Base-by-base conservation (phyloP, 2,797 vertebrate species). In the Pteropus rufus region DNA sequence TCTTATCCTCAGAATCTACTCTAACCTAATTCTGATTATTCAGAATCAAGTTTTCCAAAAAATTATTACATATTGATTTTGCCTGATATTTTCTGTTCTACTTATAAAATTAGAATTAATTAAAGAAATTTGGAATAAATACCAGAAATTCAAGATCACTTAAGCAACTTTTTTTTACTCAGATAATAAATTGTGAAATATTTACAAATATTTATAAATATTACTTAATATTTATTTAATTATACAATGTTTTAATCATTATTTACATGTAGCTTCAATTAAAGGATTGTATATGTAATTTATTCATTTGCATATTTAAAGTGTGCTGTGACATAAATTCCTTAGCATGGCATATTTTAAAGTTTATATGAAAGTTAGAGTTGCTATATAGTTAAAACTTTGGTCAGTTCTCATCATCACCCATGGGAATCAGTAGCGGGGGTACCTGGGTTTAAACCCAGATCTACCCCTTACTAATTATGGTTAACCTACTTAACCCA, bases 271-370 rank as follows among this genome's bases (percentile, higher is more conserved):
- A 82, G n/a, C 15, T 3, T 9, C 58, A 89, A 77, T 49, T 64
- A 94, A 89, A 86, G 10, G 18, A 39, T 54, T 24, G 0, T 73
- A 2, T 86, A 11, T 29, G 31, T 92, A 86, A 44, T 86, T 82
- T 82, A 79, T 70, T 92, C 6, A 93, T 29, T 77, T 90, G 14
- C 73, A 58, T 80, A 75, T 83, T 94, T 96, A 62, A 77, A 87
- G 49, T 73, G 34, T 62, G 18, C 31, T 44, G 23, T 77, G 41
- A 8, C 12, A 69, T 58, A 86, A 75, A 81, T 75, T 44, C 15
- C 24, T 41, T 64, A 52, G 24, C 9, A 14, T 49, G 49, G 15
- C 34, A 26, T 84, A 70, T 31, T 77, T 64, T 87, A 58, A 95
- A 64, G 9, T 89, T 86, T 19, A 62, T 4, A 1, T 81, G 60